Evolutionary conservation across 2,797 vertebrate genomes (phyloP).

Genomic region (Ciconia nigra): DNA sequence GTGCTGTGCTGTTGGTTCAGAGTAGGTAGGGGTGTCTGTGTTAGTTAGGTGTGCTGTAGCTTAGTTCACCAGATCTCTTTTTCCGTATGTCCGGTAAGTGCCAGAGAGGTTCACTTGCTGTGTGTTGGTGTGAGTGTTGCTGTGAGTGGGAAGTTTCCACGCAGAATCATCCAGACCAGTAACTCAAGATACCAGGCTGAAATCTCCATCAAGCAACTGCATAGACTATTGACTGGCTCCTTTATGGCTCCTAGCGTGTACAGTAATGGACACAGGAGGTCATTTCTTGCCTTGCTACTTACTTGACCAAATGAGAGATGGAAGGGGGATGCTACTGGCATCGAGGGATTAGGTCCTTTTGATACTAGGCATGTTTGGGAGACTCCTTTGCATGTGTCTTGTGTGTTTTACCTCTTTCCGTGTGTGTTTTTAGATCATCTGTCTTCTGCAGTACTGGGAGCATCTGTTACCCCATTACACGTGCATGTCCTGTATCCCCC

Average conservation of each 20-base stretch:
- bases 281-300: not conserved
- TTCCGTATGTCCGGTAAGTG: accelerated
- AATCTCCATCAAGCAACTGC: not conserved
- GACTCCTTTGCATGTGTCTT: not conserved
- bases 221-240: not conserved
- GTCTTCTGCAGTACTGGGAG: not conserved
- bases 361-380: not conserved
- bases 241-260: not conserved
- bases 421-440: not conserved
- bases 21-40: not conserved
- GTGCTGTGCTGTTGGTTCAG: slow-evolving; percentile 5
- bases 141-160: not conserved
- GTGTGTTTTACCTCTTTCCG: not conserved
- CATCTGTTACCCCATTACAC: not conserved
- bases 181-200: not conserved
- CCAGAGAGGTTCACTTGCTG: not conserved
- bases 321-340: not conserved
- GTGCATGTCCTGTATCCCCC: not conserved
- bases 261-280: not conserved
- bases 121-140: not conserved
- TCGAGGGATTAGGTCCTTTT: not conserved
- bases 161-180: not conserved
- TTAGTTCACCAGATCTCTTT: not conserved
- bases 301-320: not conserved
- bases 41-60: not conserved